phyloP scores from a whole-genome alignment of 1,140 invertebrate species.

The Pantala flavescens region DNA sequence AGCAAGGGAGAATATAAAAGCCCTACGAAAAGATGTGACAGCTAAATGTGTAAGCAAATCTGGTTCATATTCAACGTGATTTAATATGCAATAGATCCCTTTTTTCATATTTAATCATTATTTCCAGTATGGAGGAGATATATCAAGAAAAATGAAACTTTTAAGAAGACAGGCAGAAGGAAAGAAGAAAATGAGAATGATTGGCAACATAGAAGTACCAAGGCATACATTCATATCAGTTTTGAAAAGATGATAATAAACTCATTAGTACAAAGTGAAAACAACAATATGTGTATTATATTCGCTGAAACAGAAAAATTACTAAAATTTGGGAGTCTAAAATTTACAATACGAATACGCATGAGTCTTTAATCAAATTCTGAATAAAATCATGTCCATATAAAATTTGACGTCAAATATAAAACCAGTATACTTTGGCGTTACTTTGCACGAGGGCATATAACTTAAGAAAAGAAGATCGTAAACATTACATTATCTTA shows the following conservation, averaged over 20 bases:
- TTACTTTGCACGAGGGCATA: no score
- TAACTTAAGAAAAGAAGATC: no score
- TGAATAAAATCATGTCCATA: no score
- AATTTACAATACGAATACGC: no score
- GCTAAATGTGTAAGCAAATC: slow-evolving; percentile 70
- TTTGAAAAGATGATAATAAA: slow-evolving; percentile 44
- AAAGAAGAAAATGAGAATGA: slow-evolving; percentile 82
- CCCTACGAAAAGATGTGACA: slow-evolving; percentile 84
- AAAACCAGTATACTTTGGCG: no score
- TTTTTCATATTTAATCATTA: slow-evolving; percentile 28
- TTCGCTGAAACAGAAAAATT: no score
- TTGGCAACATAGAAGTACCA: slow-evolving; percentile 83
- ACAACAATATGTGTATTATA: no score
- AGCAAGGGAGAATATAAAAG: slow-evolving; percentile 76
- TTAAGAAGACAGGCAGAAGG: slow-evolving; percentile 82
- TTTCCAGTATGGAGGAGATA: slow-evolving; percentile 83
- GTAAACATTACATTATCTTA: no score
- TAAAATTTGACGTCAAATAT: no score
- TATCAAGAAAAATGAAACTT: slow-evolving; percentile 80
- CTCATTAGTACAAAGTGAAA: no score
- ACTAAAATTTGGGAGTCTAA: no score
- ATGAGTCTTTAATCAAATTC: no score
- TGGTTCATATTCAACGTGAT: slow-evolving; percentile 17
- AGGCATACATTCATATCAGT: slow-evolving; percentile 91
- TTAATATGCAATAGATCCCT: slow-evolving; percentile 16